Conservation (phyloP, 2,797 vertebrate genomes). For the Trachurus trachurus region DNA sequence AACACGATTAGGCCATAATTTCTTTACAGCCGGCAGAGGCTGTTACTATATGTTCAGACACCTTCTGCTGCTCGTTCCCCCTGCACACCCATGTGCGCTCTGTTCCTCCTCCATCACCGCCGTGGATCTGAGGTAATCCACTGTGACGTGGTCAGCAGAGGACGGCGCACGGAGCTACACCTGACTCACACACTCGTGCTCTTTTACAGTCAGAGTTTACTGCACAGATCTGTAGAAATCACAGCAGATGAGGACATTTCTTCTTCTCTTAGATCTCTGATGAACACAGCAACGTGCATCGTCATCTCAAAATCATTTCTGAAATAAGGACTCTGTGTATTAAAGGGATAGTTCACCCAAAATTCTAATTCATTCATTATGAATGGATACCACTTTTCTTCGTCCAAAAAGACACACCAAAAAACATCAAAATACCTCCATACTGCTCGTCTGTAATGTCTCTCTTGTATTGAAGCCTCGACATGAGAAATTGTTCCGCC, state of each 20-base stretch:
- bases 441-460: too few relatives aligned
- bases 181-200: not conserved
- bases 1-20: slow-evolving; percentile 54
- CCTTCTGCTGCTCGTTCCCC: slow-evolving; percentile 35
- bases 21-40: slow-evolving; percentile 43
- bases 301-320: too few relatives aligned
- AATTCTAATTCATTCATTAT: too few relatives aligned
- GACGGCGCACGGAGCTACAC: not conserved
- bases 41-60: slow-evolving; percentile 41
- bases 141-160: not conserved
- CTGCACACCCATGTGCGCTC: slow-evolving; percentile 34
- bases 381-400: too few relatives aligned
- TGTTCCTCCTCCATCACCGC: not conserved
- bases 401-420: too few relatives aligned
- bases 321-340: too few relatives aligned
- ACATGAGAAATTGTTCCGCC: too few relatives aligned
- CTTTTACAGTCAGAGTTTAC: not conserved
- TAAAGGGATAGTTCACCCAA: too few relatives aligned
- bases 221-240: slow-evolving; percentile 2
- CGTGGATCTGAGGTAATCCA: slow-evolving; percentile 14
- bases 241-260: slow-evolving; percentile 16
- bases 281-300: not conserved
- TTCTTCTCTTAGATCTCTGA: slow-evolving; percentile 17
- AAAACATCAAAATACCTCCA: too few relatives aligned
- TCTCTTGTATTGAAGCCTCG: too few relatives aligned